Evolutionary conservation across 2,113 vertebrate species (phyloP).

Genomic region (Cynopterus brachyotis): DNA sequence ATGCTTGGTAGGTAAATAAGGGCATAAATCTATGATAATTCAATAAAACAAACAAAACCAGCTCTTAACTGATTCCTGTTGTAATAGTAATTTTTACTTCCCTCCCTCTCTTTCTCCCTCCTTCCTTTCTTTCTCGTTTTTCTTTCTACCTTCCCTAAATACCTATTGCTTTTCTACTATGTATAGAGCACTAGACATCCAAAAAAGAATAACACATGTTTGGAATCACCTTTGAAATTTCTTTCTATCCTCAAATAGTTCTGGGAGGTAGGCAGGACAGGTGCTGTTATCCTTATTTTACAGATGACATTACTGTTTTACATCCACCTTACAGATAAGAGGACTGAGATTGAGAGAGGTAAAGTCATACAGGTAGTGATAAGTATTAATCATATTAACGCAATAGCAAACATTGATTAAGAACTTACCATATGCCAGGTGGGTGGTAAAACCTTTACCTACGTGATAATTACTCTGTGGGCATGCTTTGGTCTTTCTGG

Average conservation of each 20-base stretch:
- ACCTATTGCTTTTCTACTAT: neutral
- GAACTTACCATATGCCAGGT: neutral
- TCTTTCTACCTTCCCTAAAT: neutral
- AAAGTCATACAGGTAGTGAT: neutral
- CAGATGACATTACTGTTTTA: neutral
- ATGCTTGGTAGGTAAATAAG: neutral
- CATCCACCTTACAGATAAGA: neutral
- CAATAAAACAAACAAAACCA: neutral
- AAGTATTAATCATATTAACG: neutral
- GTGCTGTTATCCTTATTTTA: neutral
- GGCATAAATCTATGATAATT: conserved; percentile 1
- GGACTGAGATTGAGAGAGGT: neutral
- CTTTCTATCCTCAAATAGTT: neutral
- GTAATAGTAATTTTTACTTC: neutral
- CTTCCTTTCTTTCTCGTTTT: neutral
- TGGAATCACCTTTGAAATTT: neutral
- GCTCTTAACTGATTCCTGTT: neutral
- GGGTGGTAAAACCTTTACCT: neutral
- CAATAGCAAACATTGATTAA: neutral
- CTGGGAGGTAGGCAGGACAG: neutral
- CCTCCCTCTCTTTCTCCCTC: neutral
- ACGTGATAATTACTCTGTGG: neutral
- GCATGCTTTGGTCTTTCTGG: neutral
- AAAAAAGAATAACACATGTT: neutral
- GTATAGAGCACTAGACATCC: neutral